These are phyloP conservation scores for Anticlea derivata DNA, from an alignment of 2,888 invertebrate species.

Conservation along the genomic window DNA sequence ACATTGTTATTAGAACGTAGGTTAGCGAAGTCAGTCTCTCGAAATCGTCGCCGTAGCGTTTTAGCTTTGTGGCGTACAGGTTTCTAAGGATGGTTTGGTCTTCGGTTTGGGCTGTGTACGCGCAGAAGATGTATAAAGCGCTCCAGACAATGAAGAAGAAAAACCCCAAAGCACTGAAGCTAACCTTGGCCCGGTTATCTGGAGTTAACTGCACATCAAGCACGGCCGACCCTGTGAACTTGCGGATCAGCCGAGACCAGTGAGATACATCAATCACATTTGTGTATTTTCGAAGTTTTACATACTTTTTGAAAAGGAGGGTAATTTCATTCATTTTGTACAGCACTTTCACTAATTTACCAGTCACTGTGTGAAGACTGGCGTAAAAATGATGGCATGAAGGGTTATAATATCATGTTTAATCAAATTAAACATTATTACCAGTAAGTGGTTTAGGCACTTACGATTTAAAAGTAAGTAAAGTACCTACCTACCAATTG, in stretches of 20 bases:
- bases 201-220: conserved; percentile 29
- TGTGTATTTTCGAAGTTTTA: conserved; percentile 39
- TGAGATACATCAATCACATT: conserved; percentile 52
- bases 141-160: conserved; percentile 45
- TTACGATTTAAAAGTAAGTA: too few species aligned
- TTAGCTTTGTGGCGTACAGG: conserved; percentile 60
- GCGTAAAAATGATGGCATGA: conserved; percentile 3
- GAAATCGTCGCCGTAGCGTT: conserved; percentile 61
- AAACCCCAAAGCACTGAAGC: conserved; percentile 49
- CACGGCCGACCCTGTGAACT: conserved; percentile 50
- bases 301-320: conserved; percentile 25
- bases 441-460: conserved; percentile 6
- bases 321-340: conserved; percentile 23
- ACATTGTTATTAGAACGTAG: conserved; percentile 51
- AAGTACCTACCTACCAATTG: too few species aligned
- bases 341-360: neutral
- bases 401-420: neutral
- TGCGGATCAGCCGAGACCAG: conserved; percentile 45
- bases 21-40: conserved; percentile 49
- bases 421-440: conserved; percentile 10
- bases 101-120: conserved; percentile 45
- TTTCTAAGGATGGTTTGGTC: conserved; percentile 59
- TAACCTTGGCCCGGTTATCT: conserved; percentile 32
- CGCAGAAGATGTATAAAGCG: conserved; percentile 50
- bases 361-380: neutral